Percentiles rank a stretch among this genome's conserved stretches.
These are phyloP conservation scores for Clusia tigrina DNA, from an alignment of 2,888 invertebrate species.

Conservation along the genomic window DNA sequence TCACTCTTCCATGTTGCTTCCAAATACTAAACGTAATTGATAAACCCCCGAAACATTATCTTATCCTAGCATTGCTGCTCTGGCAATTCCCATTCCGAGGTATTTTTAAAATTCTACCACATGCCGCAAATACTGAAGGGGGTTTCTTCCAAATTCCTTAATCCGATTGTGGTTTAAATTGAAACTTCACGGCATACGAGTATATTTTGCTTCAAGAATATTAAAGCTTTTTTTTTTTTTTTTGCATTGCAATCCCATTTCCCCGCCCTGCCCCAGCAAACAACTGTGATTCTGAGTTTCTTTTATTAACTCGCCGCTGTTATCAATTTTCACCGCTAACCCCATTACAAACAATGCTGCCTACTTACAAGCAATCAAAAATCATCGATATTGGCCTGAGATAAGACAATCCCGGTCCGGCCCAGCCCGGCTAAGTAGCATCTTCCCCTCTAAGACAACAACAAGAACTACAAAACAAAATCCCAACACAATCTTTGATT, in stretches of 20 bases:
- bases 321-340: conserved; percentile 6
- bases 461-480: conserved; percentile 38
- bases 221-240: not conserved
- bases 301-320: not conserved
- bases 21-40: too few species aligned
- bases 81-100: too few species aligned
- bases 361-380: conserved; percentile 6
- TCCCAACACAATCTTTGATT: conserved; percentile 52
- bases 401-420: not conserved
- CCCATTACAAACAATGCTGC: conserved; percentile 1
- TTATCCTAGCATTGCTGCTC: too few species aligned
- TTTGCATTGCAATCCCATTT: not conserved
- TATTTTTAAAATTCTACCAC: too few species aligned
- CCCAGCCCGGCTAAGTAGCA: not conserved
- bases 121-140: too few species aligned
- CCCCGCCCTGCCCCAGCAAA: too few species aligned
- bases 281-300: too few species aligned
- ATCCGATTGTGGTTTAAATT: not conserved
- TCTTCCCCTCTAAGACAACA: not conserved
- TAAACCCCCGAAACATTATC: too few species aligned
- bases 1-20: too few species aligned
- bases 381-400: conserved; percentile 1
- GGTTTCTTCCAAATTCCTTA: not conserved
- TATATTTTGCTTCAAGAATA: not conserved
- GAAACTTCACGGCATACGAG: not conserved